Conservation (phyloP, 2,888 invertebrate genomes). For the Antitype chi region DNA sequence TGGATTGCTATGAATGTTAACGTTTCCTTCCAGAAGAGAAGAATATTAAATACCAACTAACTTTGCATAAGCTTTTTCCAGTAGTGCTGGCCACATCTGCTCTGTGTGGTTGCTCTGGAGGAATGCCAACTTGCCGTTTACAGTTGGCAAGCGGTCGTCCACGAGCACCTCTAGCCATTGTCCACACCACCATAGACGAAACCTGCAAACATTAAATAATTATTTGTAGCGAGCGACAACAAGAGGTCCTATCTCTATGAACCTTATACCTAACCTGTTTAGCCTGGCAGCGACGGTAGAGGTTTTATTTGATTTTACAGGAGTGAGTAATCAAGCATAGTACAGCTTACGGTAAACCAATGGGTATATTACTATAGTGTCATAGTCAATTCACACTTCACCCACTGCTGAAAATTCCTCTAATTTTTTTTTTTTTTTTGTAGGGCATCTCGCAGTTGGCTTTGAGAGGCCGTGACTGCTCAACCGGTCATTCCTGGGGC, state of each 20-base stretch:
- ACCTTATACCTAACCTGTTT: neutral
- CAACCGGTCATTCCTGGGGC: too few species aligned
- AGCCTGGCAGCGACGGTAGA: neutral
- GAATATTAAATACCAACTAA: constrained; percentile 74
- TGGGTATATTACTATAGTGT: neutral
- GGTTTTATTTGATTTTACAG: neutral
- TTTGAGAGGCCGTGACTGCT: too few species aligned
- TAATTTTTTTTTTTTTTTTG: too few species aligned
- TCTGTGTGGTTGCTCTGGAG: constrained; percentile 95
- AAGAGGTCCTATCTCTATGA: neutral
- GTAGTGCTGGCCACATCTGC: constrained; percentile 96
- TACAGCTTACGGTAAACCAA: neutral
- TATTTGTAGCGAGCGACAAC: neutral
- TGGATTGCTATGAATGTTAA: neutral
- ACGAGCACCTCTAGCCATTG: constrained; percentile 97
- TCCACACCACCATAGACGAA: constrained; percentile 98
- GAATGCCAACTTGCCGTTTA: constrained; percentile 96
- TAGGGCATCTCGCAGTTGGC: too few species aligned
- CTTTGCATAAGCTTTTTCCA: constrained; percentile 98
- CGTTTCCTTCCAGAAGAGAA: neutral
- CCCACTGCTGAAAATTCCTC: neutral
- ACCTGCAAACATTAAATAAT: constrained; percentile 84
- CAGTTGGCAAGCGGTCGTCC: constrained; percentile 97
- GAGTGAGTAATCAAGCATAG: neutral
- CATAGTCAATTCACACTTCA: neutral